Evolutionary conservation across 2,113 vertebrate species (phyloP), one percentile per base, ranked within the genome.

Genomic region (Nothoprocta perdicaria): DNA sequence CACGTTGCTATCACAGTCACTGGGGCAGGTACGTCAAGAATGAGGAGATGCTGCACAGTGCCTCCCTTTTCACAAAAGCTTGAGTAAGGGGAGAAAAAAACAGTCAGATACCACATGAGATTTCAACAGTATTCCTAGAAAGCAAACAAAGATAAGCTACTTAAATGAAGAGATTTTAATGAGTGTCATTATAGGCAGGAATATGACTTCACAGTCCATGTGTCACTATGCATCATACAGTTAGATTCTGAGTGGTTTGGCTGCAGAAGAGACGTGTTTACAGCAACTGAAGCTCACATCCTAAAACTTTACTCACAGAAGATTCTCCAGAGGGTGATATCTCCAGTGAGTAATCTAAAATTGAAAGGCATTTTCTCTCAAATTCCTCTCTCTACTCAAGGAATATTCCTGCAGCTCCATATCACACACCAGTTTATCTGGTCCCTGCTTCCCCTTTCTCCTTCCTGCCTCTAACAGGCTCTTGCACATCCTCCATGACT

Each of bases 131-230:
- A 57, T 63, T 88, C 43, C 48, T 69, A 58, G 38, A 95, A 93
- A 92, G 73, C 69, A 91, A 92, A 80, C 26, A 73, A 88, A 79
- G 80, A 87, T 22, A 80, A 90, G 26, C 23, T 80, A 31, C 19
- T 80, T 63, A 74, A 82, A 80, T 6, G 53, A 72, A 87, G 63
- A 40, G 3, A 74, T 78, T 78, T 80, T 53, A 72, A 86, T 87
- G 23, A 55, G 10, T 72, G 61, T 31, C 55, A 16, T 85, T 77
- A 87, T 9, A 89, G 33, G 35, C 55, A 68, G 79, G 93, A 93
- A 68, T 61, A 80, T 29, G 38, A 89, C 29, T 91, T 62, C 29
- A 61, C 8, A 19, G 35, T 66, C 31, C 40, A 9, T 26, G 26
- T 23, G 50, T 50, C 74, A 27, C 74, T 80, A 58, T 1, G 4